Base-by-base conservation (phyloP, 2,797 vertebrate species). In the Alcedo quadribrachys region DNA sequence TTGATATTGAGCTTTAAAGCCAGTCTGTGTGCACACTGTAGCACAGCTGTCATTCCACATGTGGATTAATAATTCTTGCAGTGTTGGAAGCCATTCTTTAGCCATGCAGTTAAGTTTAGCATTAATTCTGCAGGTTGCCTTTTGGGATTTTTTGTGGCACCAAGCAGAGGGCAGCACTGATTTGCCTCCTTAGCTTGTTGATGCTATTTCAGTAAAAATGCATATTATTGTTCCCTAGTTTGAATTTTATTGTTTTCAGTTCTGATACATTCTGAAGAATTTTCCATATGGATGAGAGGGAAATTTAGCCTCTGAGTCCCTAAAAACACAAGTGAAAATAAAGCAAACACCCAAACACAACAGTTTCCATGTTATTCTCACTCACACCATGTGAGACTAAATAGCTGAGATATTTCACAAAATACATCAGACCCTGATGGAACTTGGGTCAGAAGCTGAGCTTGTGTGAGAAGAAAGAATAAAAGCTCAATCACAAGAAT, bases 381-480 rank as follows among this genome's bases (percentile, higher is more conserved):
- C 27, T 11, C 27, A 27, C 22, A 5, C 20, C 13, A 51, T 67
- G 25, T 90, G 70, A 91, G 55, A 14, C 58, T 81, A 74, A 74
- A 82, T 69, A 84, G 70, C 81, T 17, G 35, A 95, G 35, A 53
- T 94, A 89, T 63, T 94, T 94, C 73, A 87, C 30, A 69, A 67
- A 93, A 89, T 61, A 58, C 30, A 81, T 70, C 55, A 94, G 71
- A 50, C 83, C 69, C 79, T 92, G 69, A 73, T 90, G 60, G 91
- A 91, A 70, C 37, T 48, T 22, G 30, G 71, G 69, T 94, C 91
- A 95, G 63, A 93, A 95, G 88, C 46, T 82, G 46, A 95, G 63
- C 60, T 50, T 85, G 17, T 69, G 27, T 42, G 45, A 85, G 57
- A 58, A 90, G 74, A 76, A 84, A 69, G 40, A 87, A 82, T 58